Evolutionary conservation across 2,888 invertebrate species (phyloP).

Genomic region (Drosophila formosana): DNA sequence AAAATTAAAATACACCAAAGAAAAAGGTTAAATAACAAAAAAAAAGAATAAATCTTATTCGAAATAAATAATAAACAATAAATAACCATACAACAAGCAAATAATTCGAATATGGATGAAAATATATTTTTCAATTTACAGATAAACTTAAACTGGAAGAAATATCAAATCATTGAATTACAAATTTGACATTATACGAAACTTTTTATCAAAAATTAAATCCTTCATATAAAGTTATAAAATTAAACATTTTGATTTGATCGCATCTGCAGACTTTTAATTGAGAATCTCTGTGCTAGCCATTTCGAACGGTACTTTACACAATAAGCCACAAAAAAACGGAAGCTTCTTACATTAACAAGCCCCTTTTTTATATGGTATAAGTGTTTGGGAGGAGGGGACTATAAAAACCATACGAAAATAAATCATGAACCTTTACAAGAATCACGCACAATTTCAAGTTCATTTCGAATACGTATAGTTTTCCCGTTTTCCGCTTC

Average conservation of each 20-base stretch:
- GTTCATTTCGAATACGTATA: constrained; percentile 41
- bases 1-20: too few species aligned
- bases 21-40: too few species aligned
- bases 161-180: neutral
- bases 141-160: neutral
- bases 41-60: too few species aligned
- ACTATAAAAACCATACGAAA: constrained; percentile 26
- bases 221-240: neutral
- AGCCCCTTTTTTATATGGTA: constrained; percentile 16
- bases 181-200: neutral
- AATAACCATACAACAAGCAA: too few species aligned
- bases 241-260: neutral
- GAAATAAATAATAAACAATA: too few species aligned
- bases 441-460: constrained; percentile 48
- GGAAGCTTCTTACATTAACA: constrained; percentile 37
- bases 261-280: neutral
- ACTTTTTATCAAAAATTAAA: too few species aligned
- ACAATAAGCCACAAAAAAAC: constrained; percentile 18
- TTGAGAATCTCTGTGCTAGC: neutral
- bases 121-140: too few species aligned
- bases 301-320: constrained; percentile 7
- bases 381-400: neutral
- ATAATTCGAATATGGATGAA: too few species aligned
- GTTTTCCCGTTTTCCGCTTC: constrained; percentile 30
- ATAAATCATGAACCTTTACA: constrained; percentile 31